Evolutionary conservation across 37 sponge, comb jelly and placozoan species (phyloP).

Genomic region (Spongia lamella): DNA sequence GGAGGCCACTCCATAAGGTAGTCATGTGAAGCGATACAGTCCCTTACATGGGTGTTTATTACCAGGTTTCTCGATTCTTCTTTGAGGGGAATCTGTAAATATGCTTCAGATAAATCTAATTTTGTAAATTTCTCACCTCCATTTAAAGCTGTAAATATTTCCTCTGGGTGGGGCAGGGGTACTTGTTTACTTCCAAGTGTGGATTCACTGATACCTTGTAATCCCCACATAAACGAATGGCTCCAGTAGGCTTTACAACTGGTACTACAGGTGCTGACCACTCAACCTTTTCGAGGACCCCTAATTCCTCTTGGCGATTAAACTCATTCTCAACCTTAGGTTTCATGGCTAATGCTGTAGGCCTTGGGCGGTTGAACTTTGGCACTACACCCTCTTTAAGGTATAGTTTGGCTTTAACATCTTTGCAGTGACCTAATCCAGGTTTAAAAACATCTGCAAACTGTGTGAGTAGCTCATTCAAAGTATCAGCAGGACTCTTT

Average conservation of each 20-base stretch:
- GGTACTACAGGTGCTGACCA: constrained; percentile 14
- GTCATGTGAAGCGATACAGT: no score
- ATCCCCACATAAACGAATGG: constrained; percentile 8
- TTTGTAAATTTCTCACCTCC: background rate
- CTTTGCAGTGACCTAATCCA: no score
- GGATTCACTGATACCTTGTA: constrained; percentile 17
- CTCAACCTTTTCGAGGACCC: background rate
- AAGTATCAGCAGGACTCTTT: no score
- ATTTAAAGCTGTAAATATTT: background rate
- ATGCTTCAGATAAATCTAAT: background rate
- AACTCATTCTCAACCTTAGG: background rate
- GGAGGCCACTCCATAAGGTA: no score
- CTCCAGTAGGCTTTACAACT: constrained; percentile 9
- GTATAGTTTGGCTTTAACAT: no score
- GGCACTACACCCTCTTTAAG: background rate
- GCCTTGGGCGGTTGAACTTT: background rate
- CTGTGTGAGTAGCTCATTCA: no score
- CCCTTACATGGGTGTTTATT: no score
- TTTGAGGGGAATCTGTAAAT: background rate
- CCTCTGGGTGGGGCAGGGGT: background rate
- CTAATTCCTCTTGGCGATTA: background rate
- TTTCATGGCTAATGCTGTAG: background rate
- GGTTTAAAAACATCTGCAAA: no score
- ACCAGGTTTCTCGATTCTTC: no score
- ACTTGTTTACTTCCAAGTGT: background rate